Evolutionary conservation across 1,140 invertebrate genomes (phyloP), one percentile per base, ranked within the genome.

Genomic region (Drosophila equinoxialis): DNA sequence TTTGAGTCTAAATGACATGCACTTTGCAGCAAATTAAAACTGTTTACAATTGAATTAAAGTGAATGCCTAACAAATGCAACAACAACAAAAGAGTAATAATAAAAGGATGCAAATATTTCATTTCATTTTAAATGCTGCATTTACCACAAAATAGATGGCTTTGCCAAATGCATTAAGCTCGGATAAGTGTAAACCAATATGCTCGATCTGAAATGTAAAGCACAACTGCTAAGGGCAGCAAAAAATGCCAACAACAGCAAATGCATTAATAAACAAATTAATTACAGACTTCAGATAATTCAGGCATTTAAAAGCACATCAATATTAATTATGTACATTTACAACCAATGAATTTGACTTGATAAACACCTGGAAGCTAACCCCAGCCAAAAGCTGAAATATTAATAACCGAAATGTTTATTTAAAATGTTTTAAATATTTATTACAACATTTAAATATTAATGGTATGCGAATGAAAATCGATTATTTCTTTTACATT

Each of bases 251-350:
- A 26, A 26, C 7, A 7, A 33, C 13, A 30, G 35, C n/a, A 59
- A 48, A 11, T 20, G 11, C 54, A 67, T 14, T 42, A 42, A 42
- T 23, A 23, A 30, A 48, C 13, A 35, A 35, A 42, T 33, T 55
- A 8, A 54, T 41, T 23, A 55, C 33, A 41, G 35, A 10, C 35
- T 48, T 8, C 33, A 64, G 71, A 58, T 71, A 65, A 67, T 81
- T 64, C 42, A 64, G 65, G 77, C 71, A 68, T 75, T 79, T 76
- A 81, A 80, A 76, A 55, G 61, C 45, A 48, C 72, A 80, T 81
- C 60, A 80, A 76, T 80, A 66, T 76, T 66, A 80, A 81, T 67
- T 79, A 74, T 70, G 65, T 59, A 70, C 55, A 54, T 64, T 68
- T 61, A 58, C 45, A 39, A 17, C 55, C 37, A 61, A 78, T 68